Percentiles rank a stretch among this genome's conserved stretches.
These are phyloP conservation scores for Madoqua kirkii DNA, from an alignment of 2,113 vertebrate species.

Conservation along the genomic window DNA sequence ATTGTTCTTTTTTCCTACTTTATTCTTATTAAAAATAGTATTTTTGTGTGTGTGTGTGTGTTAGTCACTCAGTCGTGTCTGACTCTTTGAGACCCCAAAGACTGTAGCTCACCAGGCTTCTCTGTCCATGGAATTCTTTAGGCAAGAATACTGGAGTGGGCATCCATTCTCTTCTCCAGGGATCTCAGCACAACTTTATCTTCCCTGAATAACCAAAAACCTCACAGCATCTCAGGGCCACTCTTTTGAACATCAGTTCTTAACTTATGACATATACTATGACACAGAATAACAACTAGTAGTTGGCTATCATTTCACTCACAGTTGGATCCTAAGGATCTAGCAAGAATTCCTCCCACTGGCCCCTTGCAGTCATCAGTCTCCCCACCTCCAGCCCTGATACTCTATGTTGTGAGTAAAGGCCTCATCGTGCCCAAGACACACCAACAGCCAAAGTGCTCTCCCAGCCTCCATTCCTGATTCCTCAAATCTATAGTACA, in stretches of 20 bases:
- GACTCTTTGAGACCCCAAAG: neutral
- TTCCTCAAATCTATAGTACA: neutral
- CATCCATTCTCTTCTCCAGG: neutral
- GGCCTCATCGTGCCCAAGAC: neutral
- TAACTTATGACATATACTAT: neutral
- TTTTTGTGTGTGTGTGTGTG: neutral
- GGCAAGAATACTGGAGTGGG: neutral
- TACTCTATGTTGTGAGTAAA: too few relatives aligned
- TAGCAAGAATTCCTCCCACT: neutral
- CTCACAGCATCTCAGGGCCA: neutral
- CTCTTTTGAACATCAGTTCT: neutral
- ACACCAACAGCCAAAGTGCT: neutral
- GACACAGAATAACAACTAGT: neutral
- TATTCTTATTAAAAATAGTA: neutral
- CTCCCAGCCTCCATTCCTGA: neutral
- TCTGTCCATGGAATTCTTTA: neutral
- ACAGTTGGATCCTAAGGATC: neutral
- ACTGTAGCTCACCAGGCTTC: neutral
- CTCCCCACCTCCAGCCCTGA: too few relatives aligned
- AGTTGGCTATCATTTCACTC: neutral
- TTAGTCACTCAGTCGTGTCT: neutral
- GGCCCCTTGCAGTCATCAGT: neutral
- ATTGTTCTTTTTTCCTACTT: neutral
- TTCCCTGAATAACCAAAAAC: neutral
- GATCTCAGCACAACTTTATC: neutral